Base-by-base conservation (phyloP, 2,113 vertebrate species). In the Pogona vitticeps region DNA sequence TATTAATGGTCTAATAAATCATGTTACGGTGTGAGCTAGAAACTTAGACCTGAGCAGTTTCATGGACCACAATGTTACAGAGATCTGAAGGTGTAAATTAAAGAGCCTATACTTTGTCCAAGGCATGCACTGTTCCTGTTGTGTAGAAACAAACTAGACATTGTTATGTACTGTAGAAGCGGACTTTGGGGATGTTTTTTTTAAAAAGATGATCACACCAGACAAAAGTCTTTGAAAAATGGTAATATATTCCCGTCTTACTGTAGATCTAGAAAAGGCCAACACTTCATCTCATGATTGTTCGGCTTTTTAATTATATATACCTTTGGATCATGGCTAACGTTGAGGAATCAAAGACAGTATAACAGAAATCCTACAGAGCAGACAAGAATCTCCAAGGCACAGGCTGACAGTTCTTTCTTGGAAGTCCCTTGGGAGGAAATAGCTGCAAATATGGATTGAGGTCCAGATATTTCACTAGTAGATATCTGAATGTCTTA, bases 1-100 rank as follows among this genome's bases (percentile, higher is more conserved):
- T 76, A 61, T 84, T 81, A 33, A 86, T 46, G n/a, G 36, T n/a
- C 42, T 33, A 81, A 56, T 75, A 67, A 81, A 82, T 52, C 58
- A 67, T 58, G 26, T 31, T 40, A 75, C 9, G n/a, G 42, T 26
- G 67, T 31, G 67, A 87, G 23, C 28, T 15, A 82, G 79, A 67
- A 76, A 26, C 23, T 15, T 38, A 71, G 61, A 82, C 72, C 33
- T 38, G 40, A 76, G 21, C 52, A 76, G 56, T 82, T 87, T 65
- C 56, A 46, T 4, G 67, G 84, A 58, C 21, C 23, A 28, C 31
- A 15, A 3, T 21, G 9, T 79, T 56, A 59, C 17, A 14, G 28
- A 59, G 59, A 33, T 42, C 38, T 68, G 46, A 80, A 42, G 6
- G 23, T 73, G n/a, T 26, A 75, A 46, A 33, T 26, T 20, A 56